A percentile compares a stretch with the other conserved stretches of the same genome.
Conservation (phyloP, 2,113 vertebrate species). For the Crotalus viridis region DNA sequence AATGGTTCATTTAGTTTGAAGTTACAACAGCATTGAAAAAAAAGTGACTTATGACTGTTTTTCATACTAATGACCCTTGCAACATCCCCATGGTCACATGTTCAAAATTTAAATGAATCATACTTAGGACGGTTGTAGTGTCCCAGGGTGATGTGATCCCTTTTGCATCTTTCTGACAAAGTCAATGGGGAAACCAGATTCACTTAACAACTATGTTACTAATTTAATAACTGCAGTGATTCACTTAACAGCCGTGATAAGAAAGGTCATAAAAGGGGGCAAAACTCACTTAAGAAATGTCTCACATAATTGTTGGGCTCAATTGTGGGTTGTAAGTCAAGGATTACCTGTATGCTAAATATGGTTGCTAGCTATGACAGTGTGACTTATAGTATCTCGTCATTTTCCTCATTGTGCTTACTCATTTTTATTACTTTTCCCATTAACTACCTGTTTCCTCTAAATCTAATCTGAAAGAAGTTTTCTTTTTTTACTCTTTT, state of each 20-base stretch:
- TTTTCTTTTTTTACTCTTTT: slow-evolving; percentile 48
- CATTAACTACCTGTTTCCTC: slow-evolving; percentile 18
- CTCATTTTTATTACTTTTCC: neutral
- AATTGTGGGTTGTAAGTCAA: neutral
- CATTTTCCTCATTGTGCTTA: neutral
- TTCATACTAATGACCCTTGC: neutral
- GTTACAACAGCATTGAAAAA: neutral
- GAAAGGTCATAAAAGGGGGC: neutral
- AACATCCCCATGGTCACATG: neutral
- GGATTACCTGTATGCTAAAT: neutral
- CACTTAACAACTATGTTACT: neutral
- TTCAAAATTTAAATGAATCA: neutral
- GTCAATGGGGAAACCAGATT: neutral
- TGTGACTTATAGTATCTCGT: neutral
- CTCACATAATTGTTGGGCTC: neutral
- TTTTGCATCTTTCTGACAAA: neutral
- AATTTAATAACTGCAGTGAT: neutral
- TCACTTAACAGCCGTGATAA: neutral
- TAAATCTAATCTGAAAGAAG: slow-evolving; percentile 15
- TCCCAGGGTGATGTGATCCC: neutral
- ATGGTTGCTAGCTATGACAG: neutral
- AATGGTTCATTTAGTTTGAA: neutral
- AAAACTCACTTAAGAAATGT: neutral
- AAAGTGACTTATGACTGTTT: neutral
- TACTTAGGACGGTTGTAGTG: neutral